Base-by-base conservation (phyloP, 1,140 invertebrate genomes). In the Homarus americanus region DNA sequence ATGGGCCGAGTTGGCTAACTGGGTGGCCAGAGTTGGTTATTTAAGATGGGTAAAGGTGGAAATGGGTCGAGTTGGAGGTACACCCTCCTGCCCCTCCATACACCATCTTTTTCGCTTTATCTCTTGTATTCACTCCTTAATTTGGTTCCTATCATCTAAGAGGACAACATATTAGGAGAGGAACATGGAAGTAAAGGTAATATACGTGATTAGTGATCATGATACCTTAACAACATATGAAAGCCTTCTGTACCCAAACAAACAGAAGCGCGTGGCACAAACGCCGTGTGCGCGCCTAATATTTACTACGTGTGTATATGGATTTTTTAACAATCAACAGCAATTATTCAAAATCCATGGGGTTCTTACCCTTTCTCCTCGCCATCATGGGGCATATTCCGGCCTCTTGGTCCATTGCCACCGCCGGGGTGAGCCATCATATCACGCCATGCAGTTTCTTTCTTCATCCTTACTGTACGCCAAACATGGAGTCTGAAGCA, bases 331-430 rank as follows among this genome's bases (percentile, higher is more conserved):
- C 40, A 20, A 20, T 79, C 24, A 40, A 75, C 28, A 20, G 40
- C 1, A 15, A 20, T 12, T 53, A n/a, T 34, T 66, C 40, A 9
- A 78, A 41, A n/a, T 49, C 41, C 58, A 89, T 28, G 4, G 36
- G 76, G 17, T 72, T 38, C 91, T 83, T 91, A 91, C 91, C 91
- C 91, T 91, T 91, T 91, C 91, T 91, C 91, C 79, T 91, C 91
- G 76, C 91, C 91, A 83, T 91, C 91, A 69, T 91, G 91, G 78
- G 91, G 91, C 34, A 91, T 91, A 66, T 91, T 91, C 78, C 91
- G 78, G 32, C 91, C 91, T 87, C 91, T 80, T n/a, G 91, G 91
- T 63, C 85, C 91, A 78, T 90, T 90, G 88, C 88, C 88, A 91
- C 84, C 91, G 80, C 84, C 84, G 40, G 84, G 84, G 69, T 91